Evolutionary conservation across 2,797 vertebrate genomes (phyloP), one percentile per base, ranked within the genome.

Genomic region (Coluber constrictor): DNA sequence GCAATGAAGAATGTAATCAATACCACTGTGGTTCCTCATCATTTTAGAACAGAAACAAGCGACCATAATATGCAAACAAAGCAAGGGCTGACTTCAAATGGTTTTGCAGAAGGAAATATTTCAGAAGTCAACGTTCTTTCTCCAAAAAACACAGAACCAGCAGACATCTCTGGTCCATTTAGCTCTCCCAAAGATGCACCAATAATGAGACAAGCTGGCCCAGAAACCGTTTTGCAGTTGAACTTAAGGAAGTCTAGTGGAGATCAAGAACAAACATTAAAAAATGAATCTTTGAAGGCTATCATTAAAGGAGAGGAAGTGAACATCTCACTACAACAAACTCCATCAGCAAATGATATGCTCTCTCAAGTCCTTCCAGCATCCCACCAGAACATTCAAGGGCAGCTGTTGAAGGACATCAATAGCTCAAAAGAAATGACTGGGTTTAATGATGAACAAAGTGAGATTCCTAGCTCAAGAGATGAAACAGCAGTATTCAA

Each of bases 381-480:
- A 93, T 47, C 0, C 93, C 92, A 60, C 5, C 79, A 92, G 47
- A 95, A 10, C 86, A 86, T 61, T 59, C 90, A 37, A 25, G 15
- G 66, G 92, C 87, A 92, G 8, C 0, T 90, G n/a, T 63, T 43
- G 63, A 88, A 93, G 87, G 4, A 89, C 47, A 95, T 94, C 57
- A 87, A 94, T 25, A 88, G 61, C 25, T 86, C 56, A 0, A 91
- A 70, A 13, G 88, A 96, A 94, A 94, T 93, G 29, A 96, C 93
- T 25, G 37, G 90, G 66, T 90, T 97, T 0, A 0, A 94, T 87
- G 94, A 79, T 56, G 96, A 96, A 91, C 96, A 95, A 90, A 89
- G 86, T 11, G 57, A 37, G 8, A 54, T 90, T 95, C 90, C 43
- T 2, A n/a, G 66, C 79, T 74, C 88, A 88, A 56, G 43, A 90